These are phyloP conservation scores for Pantherophis alleghaniensis DNA, from an alignment of 2,797 vertebrate species.

Conservation along the genomic window DNA sequence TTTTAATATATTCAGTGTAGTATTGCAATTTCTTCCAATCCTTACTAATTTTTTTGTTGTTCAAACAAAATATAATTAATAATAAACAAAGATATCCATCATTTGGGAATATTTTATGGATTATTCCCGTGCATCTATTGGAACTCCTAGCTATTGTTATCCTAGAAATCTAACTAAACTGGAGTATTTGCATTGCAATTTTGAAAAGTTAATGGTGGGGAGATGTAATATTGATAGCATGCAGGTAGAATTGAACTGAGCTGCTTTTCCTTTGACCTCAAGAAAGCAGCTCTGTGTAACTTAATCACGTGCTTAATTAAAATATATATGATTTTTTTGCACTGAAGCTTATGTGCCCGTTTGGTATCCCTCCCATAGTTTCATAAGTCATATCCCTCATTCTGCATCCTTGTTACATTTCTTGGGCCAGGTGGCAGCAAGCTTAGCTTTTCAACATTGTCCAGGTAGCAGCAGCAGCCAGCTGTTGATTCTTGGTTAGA, in stretches of 20 bases:
- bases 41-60: constrained; percentile 34
- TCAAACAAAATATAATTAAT: constrained; percentile 26
- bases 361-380: too few relatives aligned
- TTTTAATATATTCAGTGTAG: constrained; percentile 33
- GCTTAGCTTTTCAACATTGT: neutral
- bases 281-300: constrained; percentile 18
- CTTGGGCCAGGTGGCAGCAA: neutral
- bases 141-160: constrained; percentile 18
- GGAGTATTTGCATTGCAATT: neutral
- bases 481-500: neutral
- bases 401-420: neutral
- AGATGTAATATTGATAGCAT: neutral
- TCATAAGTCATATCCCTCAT: neutral
- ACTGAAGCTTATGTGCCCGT: neutral
- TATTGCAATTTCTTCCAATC: constrained; percentile 26
- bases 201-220: neutral
- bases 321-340: constrained; percentile 36
- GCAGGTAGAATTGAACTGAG: neutral
- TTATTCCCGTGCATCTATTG: constrained; percentile 2
- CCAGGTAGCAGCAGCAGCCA: neutral
- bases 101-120: constrained; percentile 30
- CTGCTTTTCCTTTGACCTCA: neutral
- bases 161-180: neutral
- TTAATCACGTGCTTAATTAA: constrained; percentile 41
- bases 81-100: neutral